These are phyloP conservation scores for Vesta saturnalis DNA, from an alignment of 2,888 invertebrate species.

Conservation along the genomic window DNA sequence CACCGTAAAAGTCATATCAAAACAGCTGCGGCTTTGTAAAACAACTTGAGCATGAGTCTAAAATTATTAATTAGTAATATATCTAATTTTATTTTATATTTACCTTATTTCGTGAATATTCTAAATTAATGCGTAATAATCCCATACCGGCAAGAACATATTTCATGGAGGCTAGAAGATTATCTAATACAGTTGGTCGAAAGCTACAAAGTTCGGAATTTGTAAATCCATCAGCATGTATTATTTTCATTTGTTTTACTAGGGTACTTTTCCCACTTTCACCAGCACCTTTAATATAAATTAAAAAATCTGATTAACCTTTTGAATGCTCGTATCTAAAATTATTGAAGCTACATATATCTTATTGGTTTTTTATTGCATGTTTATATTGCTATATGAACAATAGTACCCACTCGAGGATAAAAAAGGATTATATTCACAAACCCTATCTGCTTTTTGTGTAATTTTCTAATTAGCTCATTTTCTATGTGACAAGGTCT, in stretches of 20 bases:
- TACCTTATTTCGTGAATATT: constrained; percentile 68
- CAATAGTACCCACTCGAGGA: too few species aligned
- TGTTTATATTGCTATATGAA: too few species aligned
- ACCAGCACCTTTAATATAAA: constrained; percentile 67
- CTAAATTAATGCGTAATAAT: constrained; percentile 69
- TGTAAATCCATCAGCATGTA: constrained; percentile 73
- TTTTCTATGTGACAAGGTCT: too few species aligned
- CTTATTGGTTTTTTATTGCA: too few species aligned
- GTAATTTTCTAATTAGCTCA: too few species aligned
- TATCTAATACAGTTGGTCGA: constrained; percentile 72
- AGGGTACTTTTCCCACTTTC: constrained; percentile 76
- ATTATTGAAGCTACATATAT: too few species aligned
- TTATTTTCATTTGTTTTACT: constrained; percentile 77
- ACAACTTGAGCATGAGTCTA: constrained; percentile 65
- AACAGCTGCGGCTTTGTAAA: constrained; percentile 64
- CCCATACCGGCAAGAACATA: constrained; percentile 75
- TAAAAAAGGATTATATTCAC: too few species aligned
- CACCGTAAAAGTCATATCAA: constrained; percentile 67
- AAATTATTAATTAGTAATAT: constrained; percentile 36
- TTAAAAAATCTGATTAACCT: too few species aligned
- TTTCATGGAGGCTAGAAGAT: constrained; percentile 73
- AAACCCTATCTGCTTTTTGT: too few species aligned
- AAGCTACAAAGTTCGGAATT: constrained; percentile 69
- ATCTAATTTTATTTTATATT: neutral
- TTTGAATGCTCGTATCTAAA: too few species aligned